Evolutionary conservation across 2,797 vertebrate genomes (phyloP), one percentile per base, ranked within the genome.

Genomic region (Kryptopterus vitreolus): DNA sequence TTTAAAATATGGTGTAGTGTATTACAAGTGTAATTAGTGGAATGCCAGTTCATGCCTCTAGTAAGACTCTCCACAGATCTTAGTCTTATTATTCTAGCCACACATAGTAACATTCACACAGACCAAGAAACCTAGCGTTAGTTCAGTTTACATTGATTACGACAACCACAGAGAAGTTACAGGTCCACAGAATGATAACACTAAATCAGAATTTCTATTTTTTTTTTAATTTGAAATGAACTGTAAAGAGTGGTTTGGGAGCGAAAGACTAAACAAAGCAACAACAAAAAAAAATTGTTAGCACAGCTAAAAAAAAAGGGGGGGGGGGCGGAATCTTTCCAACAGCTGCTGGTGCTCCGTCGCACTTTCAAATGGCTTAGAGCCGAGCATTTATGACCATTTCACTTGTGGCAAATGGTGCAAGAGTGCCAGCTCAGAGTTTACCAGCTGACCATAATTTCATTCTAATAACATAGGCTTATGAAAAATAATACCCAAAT

Each of bases 271-370:
- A 52, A 48, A 29, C 7, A 33, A 55, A 53, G 7, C 3, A 29
- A 46, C 5, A n/a, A n/a, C 2, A 65, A 1, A n/a, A 55, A n/a
- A 22, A 7, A 11, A 7, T 22, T 8, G n/a, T 59, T n/a, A 46
- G 73, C 73, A 76, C 73, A 76, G 75, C 61, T 65, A 48, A 38
- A 11, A n/a, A n/a, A n/a, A n/a, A n/a, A n/a, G n/a, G n/a, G 18
- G 11, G 38, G 55, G 29, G 13, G 48, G 22, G 0, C 6, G 2
- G 12, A 70, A 48, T 73, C 77, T 69, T 79, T 57, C 82, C 69
- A 82, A 83, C 84, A 88, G 86, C 84, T 86, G 85, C 75, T 62
- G 26, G 35, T 55, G 77, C 76, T 70, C 79, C 12, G 58, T 86
- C 84, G 85, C 46, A 11, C 77, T 84, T 69, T 85, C 66, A 77